phyloP scores from a whole-genome alignment of 2,888 invertebrate species.

The Melolontha melolontha region DNA sequence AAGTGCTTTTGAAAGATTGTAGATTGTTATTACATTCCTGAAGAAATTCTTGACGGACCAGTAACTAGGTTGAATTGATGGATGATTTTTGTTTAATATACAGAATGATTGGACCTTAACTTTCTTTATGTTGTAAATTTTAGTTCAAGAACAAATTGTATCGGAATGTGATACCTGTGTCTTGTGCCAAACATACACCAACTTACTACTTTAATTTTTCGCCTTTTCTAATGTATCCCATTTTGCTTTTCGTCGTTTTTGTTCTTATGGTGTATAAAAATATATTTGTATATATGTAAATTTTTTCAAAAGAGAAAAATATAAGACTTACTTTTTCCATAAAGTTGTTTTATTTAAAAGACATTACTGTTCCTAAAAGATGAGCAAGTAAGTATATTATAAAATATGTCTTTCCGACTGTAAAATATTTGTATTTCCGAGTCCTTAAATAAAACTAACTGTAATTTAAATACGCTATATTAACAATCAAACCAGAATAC shows the following conservation, averaged over 20 bases:
- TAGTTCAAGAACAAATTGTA: slow-evolving; percentile 28
- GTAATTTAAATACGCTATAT: no score
- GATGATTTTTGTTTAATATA: slow-evolving; percentile 10
- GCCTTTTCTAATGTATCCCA: slow-evolving; percentile 23
- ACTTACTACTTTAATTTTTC: slow-evolving; percentile 31
- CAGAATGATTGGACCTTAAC: background rate
- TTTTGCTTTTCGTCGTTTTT: slow-evolving; percentile 25
- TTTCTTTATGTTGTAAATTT: slow-evolving; percentile 17
- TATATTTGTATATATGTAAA: slow-evolving; percentile 38
- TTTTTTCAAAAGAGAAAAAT: slow-evolving; percentile 39
- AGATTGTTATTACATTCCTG: slow-evolving; percentile 33
- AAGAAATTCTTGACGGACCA: slow-evolving; percentile 21
- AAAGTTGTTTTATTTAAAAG: slow-evolving; percentile 23
- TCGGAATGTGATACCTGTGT: slow-evolving; percentile 58
- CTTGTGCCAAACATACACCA: slow-evolving; percentile 56
- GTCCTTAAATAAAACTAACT: no score
- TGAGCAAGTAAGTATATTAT: no score
- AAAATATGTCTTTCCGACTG: no score
- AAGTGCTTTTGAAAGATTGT: background rate
- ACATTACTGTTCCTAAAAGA: no score
- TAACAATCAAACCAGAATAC: no score
- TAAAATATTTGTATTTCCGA: no score
- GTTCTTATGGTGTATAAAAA: slow-evolving; percentile 9
- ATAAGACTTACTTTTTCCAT: slow-evolving; percentile 43
- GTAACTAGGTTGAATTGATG: slow-evolving; percentile 15